phyloP scores from a whole-genome alignment of 2,113 vertebrate species.

The Myanophis thanlyinensis region DNA sequence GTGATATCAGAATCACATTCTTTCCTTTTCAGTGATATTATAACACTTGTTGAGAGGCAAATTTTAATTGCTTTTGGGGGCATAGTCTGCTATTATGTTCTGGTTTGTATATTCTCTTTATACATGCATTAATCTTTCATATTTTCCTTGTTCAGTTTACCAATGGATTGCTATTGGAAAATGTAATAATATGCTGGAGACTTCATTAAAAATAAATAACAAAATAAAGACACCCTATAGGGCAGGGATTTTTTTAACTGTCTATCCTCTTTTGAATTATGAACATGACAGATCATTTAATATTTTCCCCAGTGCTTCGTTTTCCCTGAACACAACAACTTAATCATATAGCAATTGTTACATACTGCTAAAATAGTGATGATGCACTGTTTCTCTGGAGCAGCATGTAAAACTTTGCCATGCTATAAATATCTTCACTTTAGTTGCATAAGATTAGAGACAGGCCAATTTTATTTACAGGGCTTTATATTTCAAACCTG shows the following conservation, averaged over 20 bases:
- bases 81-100: background rate
- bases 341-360: conserved; percentile 19
- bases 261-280: conserved; percentile 18
- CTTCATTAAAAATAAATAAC: conserved; percentile 22
- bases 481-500: background rate
- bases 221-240: background rate
- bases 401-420: conserved; percentile 6
- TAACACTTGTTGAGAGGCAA: conserved; percentile 8
- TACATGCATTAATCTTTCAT: background rate
- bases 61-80: conserved; percentile 3
- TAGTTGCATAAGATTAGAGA: background rate
- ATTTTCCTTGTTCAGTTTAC: conserved; percentile 11
- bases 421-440: conserved; percentile 2
- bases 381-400: background rate
- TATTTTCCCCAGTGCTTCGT: background rate
- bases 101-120: background rate
- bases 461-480: background rate
- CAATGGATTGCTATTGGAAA: background rate
- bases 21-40: background rate
- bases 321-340: background rate
- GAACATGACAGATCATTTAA: background rate
- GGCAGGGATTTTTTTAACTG: conserved; percentile 7
- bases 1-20: background rate
- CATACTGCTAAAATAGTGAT: conserved; percentile 7
- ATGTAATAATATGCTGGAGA: conserved; percentile 4